Base-by-base conservation (phyloP, 2,888 invertebrate species). In the Orchestes rusci region DNA sequence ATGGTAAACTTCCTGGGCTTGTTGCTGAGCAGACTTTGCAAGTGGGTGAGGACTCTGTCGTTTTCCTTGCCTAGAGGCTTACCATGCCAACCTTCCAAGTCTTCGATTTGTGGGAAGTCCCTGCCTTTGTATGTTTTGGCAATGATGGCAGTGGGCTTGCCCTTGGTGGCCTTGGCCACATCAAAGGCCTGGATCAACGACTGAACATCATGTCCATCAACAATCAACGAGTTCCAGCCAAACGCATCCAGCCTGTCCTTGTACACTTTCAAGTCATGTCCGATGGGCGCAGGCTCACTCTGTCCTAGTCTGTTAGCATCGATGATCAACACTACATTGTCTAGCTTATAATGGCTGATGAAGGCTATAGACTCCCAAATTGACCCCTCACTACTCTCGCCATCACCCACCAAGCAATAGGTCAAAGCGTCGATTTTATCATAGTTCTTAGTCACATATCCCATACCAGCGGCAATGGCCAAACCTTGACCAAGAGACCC, bases 101-200 rank as follows among this genome's bases (percentile, higher is more conserved):
- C 89, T 68, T 94, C 95, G 61, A 99, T 90, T 19, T 82, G 82
- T 32, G 84, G 81, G 71, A 91, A 91, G 58, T 80, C 82, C 64
- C 76, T 84, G 12, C 97, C 97, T 96, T 99, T 99, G 70, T 76
- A 90, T 0, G 99, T 99, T 72, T 95, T 95, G 39, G 94, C 93
- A 50, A 99, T 72, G 42, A 99, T 74, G 23, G 93, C 94, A 8
- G 94, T 93, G 30, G 97, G 97, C 57, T 81, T 80, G 53, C 80
- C 89, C 61, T 80, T 74, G 1, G 81, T 81, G 4, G 71, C 69
- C 16, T 79, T 68, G 1, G 91, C 90, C 61, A 83, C 80, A 58
- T 87, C 80, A 66, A 96, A 84, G 1, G 91, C 89, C 73, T 89
- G 90, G 62, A 82, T 81, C 39, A 99, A 73, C 63, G 86, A 90